These are phyloP conservation scores for Sialia sialis DNA, from an alignment of 2,113 vertebrate species.

Conservation along the genomic window DNA sequence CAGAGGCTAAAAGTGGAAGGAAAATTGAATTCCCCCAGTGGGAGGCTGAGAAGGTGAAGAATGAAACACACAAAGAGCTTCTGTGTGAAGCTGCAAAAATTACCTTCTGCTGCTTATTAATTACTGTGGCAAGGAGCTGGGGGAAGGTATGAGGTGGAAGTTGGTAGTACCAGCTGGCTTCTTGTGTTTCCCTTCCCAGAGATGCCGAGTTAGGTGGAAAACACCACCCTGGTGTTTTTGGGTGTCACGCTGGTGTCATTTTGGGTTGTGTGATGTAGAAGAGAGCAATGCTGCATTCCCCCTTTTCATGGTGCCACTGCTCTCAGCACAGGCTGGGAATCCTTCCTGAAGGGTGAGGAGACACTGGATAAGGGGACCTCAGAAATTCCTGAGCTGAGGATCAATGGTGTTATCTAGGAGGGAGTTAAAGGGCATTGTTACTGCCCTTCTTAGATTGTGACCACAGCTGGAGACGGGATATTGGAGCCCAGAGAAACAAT, in stretches of 20 bases:
- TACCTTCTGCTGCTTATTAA: neutral
- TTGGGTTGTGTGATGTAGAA: neutral
- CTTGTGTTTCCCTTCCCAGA: neutral
- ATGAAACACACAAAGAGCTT: neutral
- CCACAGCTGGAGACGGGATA: neutral
- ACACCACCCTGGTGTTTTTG: neutral
- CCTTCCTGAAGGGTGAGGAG: neutral
- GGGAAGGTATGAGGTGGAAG: neutral
- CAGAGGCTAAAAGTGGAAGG: neutral
- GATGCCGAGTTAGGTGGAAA: neutral
- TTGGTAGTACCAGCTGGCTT: neutral
- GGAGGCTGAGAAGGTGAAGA: neutral
- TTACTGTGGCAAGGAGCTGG: neutral
- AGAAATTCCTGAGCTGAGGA: neutral
- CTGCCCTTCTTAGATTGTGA: neutral
- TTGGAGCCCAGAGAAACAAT: neutral
- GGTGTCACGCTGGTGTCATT: neutral
- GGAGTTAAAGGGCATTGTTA: neutral
- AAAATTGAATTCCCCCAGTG: neutral
- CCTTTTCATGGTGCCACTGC: neutral
- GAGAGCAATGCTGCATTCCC: fast-evolving
- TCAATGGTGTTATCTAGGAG: neutral
- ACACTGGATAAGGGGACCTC: neutral
- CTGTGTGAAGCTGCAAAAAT: neutral
- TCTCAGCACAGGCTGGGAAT: neutral